phyloP scores from a whole-genome alignment of 2,113 vertebrate genomes.

The Spilogale gracilis region DNA sequence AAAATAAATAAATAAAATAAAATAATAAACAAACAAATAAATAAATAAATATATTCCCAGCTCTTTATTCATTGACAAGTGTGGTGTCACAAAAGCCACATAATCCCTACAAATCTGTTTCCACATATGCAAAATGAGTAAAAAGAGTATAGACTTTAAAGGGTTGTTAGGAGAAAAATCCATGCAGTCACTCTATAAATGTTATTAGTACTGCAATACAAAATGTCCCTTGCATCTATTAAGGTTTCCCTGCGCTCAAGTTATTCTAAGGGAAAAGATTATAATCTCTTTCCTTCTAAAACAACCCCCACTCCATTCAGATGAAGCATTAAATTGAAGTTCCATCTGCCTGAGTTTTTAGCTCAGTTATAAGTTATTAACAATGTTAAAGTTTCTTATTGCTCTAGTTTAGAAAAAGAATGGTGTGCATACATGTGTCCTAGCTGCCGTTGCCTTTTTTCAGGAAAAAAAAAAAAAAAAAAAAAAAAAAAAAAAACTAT shows the following conservation, averaged over 20 bases:
- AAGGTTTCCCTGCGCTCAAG: background rate
- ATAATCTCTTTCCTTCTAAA: background rate
- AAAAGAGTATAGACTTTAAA: background rate
- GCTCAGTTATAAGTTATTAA: conserved; percentile 57
- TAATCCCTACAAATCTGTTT: background rate
- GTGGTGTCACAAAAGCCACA: background rate
- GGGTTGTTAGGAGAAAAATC: background rate
- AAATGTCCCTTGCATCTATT: background rate
- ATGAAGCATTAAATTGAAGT: conserved; percentile 70
- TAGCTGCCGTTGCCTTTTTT: conserved; percentile 58
- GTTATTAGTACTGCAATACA: background rate
- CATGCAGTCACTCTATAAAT: background rate
- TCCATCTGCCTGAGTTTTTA: conserved; percentile 53
- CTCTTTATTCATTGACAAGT: background rate
- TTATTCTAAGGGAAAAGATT: background rate
- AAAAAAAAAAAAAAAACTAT: no score
- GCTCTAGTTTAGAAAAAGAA: conserved; percentile 41
- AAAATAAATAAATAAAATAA: background rate
- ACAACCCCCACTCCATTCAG: background rate
- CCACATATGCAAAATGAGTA: background rate
- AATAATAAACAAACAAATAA: background rate
- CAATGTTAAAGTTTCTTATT: conserved; percentile 48
- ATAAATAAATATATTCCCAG: background rate
- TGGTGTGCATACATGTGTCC: background rate
- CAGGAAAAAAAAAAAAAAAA: no score